A percentile compares a stretch with the other conserved stretches of the same genome.
These are phyloP conservation scores for Strigamia maritima DNA, from an alignment of 2,888 invertebrate genomes.

Conservation along the genomic window DNA sequence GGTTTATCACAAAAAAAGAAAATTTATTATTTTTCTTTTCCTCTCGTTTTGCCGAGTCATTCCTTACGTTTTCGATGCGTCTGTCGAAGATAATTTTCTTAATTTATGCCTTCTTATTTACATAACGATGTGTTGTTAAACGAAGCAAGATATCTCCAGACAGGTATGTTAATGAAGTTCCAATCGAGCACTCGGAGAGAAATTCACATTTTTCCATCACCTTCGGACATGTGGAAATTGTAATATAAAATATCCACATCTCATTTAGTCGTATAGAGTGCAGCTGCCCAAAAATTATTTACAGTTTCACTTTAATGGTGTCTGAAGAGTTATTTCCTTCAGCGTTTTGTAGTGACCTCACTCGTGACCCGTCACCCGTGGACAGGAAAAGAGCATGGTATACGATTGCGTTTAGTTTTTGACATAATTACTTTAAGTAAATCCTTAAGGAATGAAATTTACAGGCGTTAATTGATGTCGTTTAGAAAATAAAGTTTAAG, in stretches of 20 bases:
- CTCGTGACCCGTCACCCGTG: slow-evolving; percentile 17
- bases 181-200: neutral
- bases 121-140: neutral
- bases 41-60: neutral
- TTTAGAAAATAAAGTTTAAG: neutral
- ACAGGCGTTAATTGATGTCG: neutral
- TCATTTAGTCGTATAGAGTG: too few relatives aligned
- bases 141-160: neutral
- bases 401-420: neutral
- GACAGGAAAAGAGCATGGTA: neutral
- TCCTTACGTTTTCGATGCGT: neutral
- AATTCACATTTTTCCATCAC: neutral
- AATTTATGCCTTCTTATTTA: neutral
- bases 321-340: neutral
- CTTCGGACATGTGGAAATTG: neutral
- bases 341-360: neutral
- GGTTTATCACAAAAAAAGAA: neutral
- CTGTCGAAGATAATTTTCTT: neutral
- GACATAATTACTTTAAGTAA: neutral
- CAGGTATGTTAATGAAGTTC: neutral
- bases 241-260: neutral
- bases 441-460: neutral
- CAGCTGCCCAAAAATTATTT: neutral
- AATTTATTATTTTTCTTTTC: neutral
- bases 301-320: neutral